These are phyloP conservation scores for Heloderma charlesbogerti DNA, from an alignment of 2,113 vertebrate genomes.

Conservation along the genomic window DNA sequence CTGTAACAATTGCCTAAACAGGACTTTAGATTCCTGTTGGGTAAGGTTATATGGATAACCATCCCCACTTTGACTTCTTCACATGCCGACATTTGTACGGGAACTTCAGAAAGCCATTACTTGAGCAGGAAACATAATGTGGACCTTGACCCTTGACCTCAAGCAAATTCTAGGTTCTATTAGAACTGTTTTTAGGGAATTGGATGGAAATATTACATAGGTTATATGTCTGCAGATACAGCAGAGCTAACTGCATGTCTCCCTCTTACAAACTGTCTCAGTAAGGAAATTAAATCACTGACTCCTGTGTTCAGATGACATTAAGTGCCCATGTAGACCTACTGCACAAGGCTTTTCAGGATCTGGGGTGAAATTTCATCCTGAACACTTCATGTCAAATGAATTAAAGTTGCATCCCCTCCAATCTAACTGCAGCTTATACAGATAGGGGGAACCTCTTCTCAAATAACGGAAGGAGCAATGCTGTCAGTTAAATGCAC, in stretches of 20 bases:
- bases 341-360: background rate
- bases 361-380: constrained; percentile 10
- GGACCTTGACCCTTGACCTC: background rate
- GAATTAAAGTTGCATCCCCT: background rate
- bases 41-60: background rate
- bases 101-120: background rate
- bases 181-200: background rate
- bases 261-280: background rate
- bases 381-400: background rate
- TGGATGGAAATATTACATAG: background rate
- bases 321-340: background rate
- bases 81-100: background rate
- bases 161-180: background rate
- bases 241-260: accelerated
- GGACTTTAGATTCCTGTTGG: background rate
- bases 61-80: background rate
- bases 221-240: background rate
- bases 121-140: background rate
- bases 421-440: background rate
- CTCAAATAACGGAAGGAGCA: background rate
- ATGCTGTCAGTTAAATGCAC: background rate
- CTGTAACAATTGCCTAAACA: background rate
- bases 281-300: background rate
- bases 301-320: background rate
- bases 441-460: background rate